Evolutionary conservation across 1,140 invertebrate genomes (phyloP), one percentile per base, ranked within the genome.

Genomic region (Piezodorus guildinii): DNA sequence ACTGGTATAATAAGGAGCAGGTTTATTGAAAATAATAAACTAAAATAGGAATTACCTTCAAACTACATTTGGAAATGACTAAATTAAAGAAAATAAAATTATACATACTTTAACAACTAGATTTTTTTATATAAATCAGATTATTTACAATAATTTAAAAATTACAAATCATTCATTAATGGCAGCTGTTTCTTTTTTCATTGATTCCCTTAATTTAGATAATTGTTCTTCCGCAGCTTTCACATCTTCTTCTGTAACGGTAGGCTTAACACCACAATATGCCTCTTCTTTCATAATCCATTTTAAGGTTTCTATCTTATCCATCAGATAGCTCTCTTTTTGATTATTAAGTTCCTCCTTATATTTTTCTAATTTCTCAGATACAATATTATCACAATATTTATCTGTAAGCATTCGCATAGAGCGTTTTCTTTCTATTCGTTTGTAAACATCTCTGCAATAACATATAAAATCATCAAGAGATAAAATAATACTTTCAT

Each of bases 281-380:
- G 79, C 74, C 73, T 91, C 85, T 72, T 89, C 85, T 65, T 83
- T 77, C 52, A 81, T 78, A 17, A 91, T 87, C 68, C 84, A 85
- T 56, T 79, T 75, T 39, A 91, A 72, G 58, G 74, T 73, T 62
- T 81, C 70, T 0, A 71, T 71, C 68, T 83, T 84, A 43, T 84
- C 73, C 63, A 74, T 71, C 2, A 85, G 77, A 70, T 89, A 91
- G 6, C 76, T 72, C 43, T 83, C 82, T 71, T 90, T 82, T 73
- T 90, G 78, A 25, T 70, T 72, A 72, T 86, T 79, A 30, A 90
- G 70, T 67, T 81, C 70, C 58, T 72, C 73, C 69, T 77, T 81
- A 66, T 90, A 88, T 5, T 77, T 78, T 10, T 79, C 71, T 3
- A 91, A 69, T 67, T 85, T 85, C 25, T 81, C 74, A 21, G 83